Evolutionary conservation across 1,140 invertebrate genomes (phyloP).

Genomic region (Gonatopus flavifemur): DNA sequence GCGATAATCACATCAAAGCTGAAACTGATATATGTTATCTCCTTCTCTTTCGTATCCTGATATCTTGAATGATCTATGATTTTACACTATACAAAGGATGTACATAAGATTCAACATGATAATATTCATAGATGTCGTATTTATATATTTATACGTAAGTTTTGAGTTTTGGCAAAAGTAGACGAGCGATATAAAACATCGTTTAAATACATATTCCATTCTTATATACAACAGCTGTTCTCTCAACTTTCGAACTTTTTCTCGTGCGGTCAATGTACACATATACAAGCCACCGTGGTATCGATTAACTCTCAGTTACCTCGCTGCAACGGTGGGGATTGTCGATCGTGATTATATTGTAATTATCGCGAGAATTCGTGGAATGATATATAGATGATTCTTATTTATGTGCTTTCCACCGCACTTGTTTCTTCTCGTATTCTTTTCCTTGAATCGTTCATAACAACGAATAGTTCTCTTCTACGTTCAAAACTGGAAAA

Average conservation of each 20-base stretch:
- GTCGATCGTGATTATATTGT: conserved; percentile 35
- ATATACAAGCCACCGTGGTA: conserved; percentile 33
- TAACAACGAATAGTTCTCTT: too few relatives aligned
- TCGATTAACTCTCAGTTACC: conserved; percentile 27
- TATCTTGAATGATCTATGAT: conserved; percentile 25
- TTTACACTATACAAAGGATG: conserved; percentile 43
- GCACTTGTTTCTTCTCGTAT: background rate
- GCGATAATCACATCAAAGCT: conserved; percentile 15
- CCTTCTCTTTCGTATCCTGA: conserved; percentile 10
- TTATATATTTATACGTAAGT: conserved; percentile 26
- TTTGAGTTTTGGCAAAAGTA: conserved; percentile 43
- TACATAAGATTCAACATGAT: conserved; percentile 38
- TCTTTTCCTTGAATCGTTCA: conserved; percentile 1
- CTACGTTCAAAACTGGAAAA: too few relatives aligned
- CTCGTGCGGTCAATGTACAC: conserved; percentile 29
- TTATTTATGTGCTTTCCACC: too few relatives aligned
- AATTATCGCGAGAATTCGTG: too few relatives aligned
- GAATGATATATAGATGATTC: too few relatives aligned
- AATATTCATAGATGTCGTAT: conserved; percentile 28
- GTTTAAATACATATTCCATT: conserved; percentile 19
- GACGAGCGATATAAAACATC: conserved; percentile 38
- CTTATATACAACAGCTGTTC: conserved; percentile 32
- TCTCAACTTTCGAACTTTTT: conserved; percentile 33
- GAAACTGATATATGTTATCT: too few relatives aligned
- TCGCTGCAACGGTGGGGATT: conserved; percentile 33